Conservation (phyloP, 2,888 invertebrate genomes). For the Cancer borealis region DNA sequence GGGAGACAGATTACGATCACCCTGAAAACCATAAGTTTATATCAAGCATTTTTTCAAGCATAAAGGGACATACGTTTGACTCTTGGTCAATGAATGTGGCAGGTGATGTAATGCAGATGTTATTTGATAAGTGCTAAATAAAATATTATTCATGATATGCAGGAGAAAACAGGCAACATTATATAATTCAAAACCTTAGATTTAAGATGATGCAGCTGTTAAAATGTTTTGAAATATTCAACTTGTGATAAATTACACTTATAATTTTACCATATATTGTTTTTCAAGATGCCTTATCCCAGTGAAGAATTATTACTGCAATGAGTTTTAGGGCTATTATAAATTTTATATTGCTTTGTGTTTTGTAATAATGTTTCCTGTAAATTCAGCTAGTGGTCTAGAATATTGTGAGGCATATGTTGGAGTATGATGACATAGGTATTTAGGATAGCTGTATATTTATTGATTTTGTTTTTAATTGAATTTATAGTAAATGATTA, state of each 20-base stretch:
- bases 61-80: neutral
- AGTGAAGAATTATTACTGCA: neutral
- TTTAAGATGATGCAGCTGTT: neutral
- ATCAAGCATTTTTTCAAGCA: neutral
- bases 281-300: neutral
- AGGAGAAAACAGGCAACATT: neutral
- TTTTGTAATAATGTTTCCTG: neutral
- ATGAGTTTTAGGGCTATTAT: neutral
- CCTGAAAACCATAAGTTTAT: conserved; percentile 59
- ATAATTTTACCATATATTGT: neutral
- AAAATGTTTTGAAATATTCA: neutral
- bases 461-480: neutral
- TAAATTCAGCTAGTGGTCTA: neutral
- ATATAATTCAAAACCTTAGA: neutral
- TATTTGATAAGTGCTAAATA: conserved; percentile 1
- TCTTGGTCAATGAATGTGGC: neutral
- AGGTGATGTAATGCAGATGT: conserved; percentile 5
- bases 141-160: neutral
- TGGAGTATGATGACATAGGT: neutral
- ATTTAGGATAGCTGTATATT: neutral
- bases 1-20: conserved; percentile 76
- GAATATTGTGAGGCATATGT: neutral
- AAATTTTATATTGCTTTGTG: neutral
- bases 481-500: neutral
- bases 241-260: neutral